Percentiles rank a stretch among this genome's conserved stretches.
phyloP scores from a whole-genome alignment of 2,113 vertebrate genomes.

The Pica pica region DNA sequence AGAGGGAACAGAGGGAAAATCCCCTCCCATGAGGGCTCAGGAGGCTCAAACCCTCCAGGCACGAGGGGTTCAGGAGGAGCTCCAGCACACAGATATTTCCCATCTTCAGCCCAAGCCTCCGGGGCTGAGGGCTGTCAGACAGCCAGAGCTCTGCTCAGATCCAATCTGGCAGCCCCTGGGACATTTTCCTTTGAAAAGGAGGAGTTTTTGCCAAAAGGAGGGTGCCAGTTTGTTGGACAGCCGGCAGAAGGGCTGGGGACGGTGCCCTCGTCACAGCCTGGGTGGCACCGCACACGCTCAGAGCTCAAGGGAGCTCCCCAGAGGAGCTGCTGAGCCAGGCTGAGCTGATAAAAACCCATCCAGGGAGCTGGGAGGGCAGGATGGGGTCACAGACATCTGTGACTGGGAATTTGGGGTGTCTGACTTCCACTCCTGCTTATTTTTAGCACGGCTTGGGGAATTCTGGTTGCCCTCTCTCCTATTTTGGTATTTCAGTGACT shows the following conservation, averaged over 20 bases:
- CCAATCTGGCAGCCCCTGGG: not conserved
- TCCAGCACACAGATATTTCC: not conserved
- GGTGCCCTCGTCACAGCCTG: not conserved
- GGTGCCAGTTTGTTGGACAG: not conserved
- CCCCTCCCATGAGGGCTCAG: not conserved
- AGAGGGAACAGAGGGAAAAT: not conserved
- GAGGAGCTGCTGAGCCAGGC: slow-evolving; percentile 7
- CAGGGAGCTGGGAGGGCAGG: not conserved
- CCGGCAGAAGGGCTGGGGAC: not conserved
- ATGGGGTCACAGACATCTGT: not conserved
- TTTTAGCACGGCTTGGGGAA: not conserved
- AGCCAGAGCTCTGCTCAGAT: not conserved
- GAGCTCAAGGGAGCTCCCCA: not conserved
- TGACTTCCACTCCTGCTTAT: not conserved
- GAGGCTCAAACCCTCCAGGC: not conserved
- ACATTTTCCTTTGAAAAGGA: not conserved
- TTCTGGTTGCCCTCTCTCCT: not conserved
- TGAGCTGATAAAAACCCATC: not conserved
- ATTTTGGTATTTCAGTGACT: not conserved
- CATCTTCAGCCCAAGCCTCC: not conserved
- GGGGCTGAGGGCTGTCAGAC: not conserved
- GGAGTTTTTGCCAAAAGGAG: not conserved
- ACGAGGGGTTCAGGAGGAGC: not conserved
- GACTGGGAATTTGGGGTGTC: not conserved
- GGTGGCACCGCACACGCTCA: not conserved